Conservation (phyloP, 2,113 vertebrate genomes). For the Taxidea taxus region DNA sequence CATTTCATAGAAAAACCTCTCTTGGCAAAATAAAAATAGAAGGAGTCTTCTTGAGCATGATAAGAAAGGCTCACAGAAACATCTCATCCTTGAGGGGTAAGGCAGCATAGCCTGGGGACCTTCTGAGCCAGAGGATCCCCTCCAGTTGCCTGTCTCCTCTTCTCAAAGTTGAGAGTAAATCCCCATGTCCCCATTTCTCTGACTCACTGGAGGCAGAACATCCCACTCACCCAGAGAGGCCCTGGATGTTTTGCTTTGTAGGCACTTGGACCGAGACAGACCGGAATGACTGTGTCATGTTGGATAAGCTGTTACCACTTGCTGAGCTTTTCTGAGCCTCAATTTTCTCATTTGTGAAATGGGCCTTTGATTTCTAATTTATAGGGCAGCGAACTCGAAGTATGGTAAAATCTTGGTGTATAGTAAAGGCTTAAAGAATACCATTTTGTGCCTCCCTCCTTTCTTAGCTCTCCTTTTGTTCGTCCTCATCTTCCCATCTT, state of each 20-base stretch:
- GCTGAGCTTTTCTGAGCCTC: not conserved
- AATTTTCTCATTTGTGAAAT: not conserved
- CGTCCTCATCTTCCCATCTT: not conserved
- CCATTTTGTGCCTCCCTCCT: not conserved
- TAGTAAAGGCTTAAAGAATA: not conserved
- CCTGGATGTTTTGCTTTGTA: not conserved
- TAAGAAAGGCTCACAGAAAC: not conserved
- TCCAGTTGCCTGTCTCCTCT: not conserved
- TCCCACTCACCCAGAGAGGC: not conserved
- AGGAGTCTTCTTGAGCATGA: not conserved
- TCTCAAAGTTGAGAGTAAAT: not conserved
- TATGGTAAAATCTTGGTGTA: not conserved
- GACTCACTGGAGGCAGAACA: not conserved
- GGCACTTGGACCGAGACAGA: not conserved
- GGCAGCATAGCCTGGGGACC: not conserved
- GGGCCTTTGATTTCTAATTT: not conserved
- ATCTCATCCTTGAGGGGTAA: not conserved
- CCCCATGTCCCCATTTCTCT: not conserved
- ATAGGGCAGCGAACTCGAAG: rapidly evolving
- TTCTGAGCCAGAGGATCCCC: not conserved
- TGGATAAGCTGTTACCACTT: not conserved
- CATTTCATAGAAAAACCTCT: constrained; percentile 60
- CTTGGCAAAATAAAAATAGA: constrained; percentile 68
- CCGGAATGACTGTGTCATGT: not conserved
- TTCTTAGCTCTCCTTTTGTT: not conserved